Conservation (phyloP, 2,797 vertebrate genomes). For the Toxotes lorentzi region DNA sequence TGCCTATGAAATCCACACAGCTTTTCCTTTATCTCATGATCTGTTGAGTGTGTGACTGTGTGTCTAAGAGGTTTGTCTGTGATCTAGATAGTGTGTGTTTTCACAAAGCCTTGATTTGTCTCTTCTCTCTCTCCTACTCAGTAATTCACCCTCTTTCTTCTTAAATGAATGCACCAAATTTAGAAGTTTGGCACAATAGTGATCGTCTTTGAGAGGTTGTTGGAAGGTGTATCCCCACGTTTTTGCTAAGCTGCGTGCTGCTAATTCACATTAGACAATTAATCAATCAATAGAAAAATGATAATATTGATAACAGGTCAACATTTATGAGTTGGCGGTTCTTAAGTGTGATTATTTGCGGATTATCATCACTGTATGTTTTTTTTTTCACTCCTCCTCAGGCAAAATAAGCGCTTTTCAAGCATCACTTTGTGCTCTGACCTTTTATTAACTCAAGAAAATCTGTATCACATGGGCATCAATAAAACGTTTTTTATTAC, state of each 20-base stretch:
- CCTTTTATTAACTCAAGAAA: neutral
- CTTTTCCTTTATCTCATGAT: constrained; percentile 41
- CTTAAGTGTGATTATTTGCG: neutral
- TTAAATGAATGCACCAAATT: neutral
- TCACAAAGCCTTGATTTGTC: neutral
- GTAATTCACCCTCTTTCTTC: neutral
- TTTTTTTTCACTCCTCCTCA: neutral
- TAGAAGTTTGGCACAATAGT: constrained; percentile 24
- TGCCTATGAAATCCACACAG: constrained; percentile 39
- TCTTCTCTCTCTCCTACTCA: neutral
- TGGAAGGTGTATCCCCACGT: neutral
- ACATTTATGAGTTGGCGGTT: neutral
- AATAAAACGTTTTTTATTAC: neutral
- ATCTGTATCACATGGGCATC: neutral
- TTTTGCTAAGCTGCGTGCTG: neutral
- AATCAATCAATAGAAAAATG: no score
- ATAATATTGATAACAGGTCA: neutral
- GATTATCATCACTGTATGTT: neutral
- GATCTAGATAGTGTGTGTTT: constrained; percentile 29
- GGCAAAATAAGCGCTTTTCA: neutral
- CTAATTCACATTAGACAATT: constrained; percentile 1
- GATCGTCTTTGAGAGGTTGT: neutral
- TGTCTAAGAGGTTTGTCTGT: constrained; percentile 29
- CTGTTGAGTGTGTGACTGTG: constrained; percentile 13
- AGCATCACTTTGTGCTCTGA: neutral